These are phyloP conservation scores for Fistularia commersonii DNA, from an alignment of 2,797 vertebrate species.

Conservation along the genomic window DNA sequence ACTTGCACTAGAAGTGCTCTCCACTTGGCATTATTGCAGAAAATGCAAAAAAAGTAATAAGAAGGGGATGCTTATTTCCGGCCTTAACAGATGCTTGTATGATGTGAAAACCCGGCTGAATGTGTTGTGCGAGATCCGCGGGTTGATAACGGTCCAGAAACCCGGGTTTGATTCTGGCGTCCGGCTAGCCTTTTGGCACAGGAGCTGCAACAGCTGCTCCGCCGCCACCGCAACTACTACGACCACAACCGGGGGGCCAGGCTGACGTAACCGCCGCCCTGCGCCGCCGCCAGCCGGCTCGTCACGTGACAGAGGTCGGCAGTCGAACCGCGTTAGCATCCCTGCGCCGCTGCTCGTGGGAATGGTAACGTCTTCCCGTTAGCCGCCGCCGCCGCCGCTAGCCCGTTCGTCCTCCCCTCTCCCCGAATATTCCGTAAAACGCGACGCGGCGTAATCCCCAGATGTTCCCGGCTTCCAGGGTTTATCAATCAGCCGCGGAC, in stretches of 20 bases:
- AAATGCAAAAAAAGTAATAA: too few relatives aligned
- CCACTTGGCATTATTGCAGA: too few relatives aligned
- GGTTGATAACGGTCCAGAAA: too few relatives aligned
- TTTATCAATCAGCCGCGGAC: conserved; percentile 42
- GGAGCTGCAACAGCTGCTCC: conserved; percentile 62
- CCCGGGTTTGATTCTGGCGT: not conserved
- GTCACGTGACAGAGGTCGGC: conserved; percentile 58
- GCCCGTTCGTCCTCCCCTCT: not conserved
- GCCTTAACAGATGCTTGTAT: too few relatives aligned
- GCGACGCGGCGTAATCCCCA: conserved; percentile 37
- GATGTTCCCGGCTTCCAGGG: conserved; percentile 37
- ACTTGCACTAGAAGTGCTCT: too few relatives aligned
- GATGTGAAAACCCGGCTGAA: not conserved
- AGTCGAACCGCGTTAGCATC: conserved; percentile 58
- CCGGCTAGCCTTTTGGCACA: conserved; percentile 52
- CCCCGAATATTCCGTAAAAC: conserved; percentile 12
- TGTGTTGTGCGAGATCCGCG: too few relatives aligned
- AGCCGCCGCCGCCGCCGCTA: conserved; percentile 9
- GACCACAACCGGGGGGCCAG: conserved; percentile 47
- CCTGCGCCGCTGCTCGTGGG: conserved; percentile 39
- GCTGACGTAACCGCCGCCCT: conserved; percentile 56
- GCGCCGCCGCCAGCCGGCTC: conserved; percentile 30
- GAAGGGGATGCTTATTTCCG: too few relatives aligned
- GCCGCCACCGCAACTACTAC: conserved; percentile 35
- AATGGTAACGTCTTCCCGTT: conserved; percentile 29